These are phyloP conservation scores for Pseudopleuronectes americanus DNA, from an alignment of 2,797 vertebrate genomes.

Conservation along the genomic window DNA sequence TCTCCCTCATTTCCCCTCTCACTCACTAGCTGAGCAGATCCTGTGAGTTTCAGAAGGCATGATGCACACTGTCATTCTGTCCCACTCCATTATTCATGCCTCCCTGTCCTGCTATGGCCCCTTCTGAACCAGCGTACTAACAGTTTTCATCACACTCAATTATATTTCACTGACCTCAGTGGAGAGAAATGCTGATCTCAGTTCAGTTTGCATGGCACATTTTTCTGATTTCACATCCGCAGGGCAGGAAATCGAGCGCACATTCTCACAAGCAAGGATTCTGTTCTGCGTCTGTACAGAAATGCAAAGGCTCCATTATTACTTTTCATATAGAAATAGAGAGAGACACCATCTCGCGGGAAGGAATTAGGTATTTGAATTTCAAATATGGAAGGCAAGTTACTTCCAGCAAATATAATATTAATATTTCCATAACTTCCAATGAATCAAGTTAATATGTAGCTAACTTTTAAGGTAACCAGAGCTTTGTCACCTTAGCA, in stretches of 20 bases:
- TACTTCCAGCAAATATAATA: not conserved
- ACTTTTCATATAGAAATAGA: conserved; percentile 1
- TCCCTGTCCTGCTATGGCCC: conserved; percentile 1
- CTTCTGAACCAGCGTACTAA: not conserved
- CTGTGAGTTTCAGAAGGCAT: conserved; percentile 48
- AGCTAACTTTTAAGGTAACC: too few species aligned
- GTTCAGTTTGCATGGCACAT: conserved; percentile 9
- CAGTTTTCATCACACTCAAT: conserved; percentile 11
- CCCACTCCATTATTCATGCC: conserved; percentile 50
- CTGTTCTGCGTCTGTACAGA: not conserved
- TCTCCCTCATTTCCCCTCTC: conserved; percentile 16
- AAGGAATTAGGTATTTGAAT: not conserved
- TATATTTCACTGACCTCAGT: conserved; percentile 4
- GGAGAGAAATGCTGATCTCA: conserved; percentile 24
- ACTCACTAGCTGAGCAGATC: conserved; percentile 31
- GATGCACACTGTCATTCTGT: conserved; percentile 49
- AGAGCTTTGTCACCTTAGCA: not conserved
- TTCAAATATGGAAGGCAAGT: not conserved
- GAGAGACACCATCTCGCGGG: not conserved
- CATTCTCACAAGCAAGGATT: conserved; percentile 10
- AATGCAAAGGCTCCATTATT: conserved; percentile 13
- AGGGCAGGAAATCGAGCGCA: not conserved
- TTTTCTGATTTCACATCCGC: not conserved
- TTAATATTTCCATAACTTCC: not conserved
- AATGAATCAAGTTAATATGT: not conserved